Evolutionary conservation across 2,797 vertebrate species (phyloP), one percentile per base, ranked within the genome.

Genomic region (Pseudochirops cupreus): DNA sequence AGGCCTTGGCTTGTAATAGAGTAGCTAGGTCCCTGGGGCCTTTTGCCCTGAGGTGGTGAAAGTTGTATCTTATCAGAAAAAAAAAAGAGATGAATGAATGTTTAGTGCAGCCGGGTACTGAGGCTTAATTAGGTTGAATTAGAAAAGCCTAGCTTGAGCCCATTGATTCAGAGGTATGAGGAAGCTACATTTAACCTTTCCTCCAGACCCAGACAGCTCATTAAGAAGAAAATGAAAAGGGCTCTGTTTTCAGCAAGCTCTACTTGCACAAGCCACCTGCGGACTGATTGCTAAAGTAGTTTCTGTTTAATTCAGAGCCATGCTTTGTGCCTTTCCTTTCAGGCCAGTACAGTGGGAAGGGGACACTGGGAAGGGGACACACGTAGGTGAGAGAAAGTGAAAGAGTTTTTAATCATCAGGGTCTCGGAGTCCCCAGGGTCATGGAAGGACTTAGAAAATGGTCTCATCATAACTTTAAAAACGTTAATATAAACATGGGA

Each of bases 221-320:
- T 96, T 67, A 96, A 96, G 74, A 96, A 97, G 91, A 97, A 95
- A 95, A 93, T 50, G 62, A 93, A 95, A 97, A 56, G 26, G 91
- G 54, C 90, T 0, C 0, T 87, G 28, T 95, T 82, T 93, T 97
- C 93, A 92, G 50, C 29, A 46, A 59, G 28, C 74, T 97, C 46
- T 93, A 87, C 92, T 97, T 95, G 90, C 0, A 10, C 52, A 89
- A 94, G n/a, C 56, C 21, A 21, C 91, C 55, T 56, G 1, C 21
- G 62, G 94, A 57, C 0, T 0, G 90, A 97, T 67, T 55, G 3
- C 0, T 0, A 50, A 67, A 26, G 0, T 46, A 21, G 12, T 14
- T 3, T 97, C 2, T 91, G 67, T 57, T 91, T 87, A 0, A 0
- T 59, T 93, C 16, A 62, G 0, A 1, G 56, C 33, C 87, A 2